Evolutionary conservation across 2,888 invertebrate species (phyloP).

Genomic region (Drosophila monieri): DNA sequence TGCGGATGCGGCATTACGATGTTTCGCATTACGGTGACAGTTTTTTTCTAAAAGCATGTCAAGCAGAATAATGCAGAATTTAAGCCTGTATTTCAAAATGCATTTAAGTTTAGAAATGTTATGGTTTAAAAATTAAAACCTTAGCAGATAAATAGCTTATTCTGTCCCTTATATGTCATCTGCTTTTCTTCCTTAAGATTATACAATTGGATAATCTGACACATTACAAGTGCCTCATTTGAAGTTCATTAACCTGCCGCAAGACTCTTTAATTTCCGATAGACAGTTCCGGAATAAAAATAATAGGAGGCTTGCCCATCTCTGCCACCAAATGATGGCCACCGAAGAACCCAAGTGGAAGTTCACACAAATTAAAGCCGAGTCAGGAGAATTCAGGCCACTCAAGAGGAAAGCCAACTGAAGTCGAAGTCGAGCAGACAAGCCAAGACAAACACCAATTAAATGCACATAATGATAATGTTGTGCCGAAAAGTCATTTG

Average conservation of each 20-base stretch:
- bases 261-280: constrained; percentile 33
- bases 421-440: constrained; percentile 53
- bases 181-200: background rate
- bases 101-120: background rate
- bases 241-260: constrained; percentile 36
- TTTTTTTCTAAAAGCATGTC: constrained; percentile 43
- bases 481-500: constrained; percentile 77
- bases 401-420: constrained; percentile 11
- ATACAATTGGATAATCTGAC: constrained; percentile 8
- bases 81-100: constrained; percentile 2
- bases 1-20: constrained; percentile 25
- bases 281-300: constrained; percentile 11
- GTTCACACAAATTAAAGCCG: constrained; percentile 70
- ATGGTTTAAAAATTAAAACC: too few species aligned
- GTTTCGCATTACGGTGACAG: constrained; percentile 27
- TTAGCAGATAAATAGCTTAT: too few species aligned
- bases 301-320: constrained; percentile 7
- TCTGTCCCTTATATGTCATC: too few species aligned
- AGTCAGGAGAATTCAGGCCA: constrained; percentile 27
- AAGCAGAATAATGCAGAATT: constrained; percentile 23
- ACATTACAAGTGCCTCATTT: constrained; percentile 34
- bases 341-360: constrained; percentile 41
- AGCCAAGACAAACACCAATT: constrained; percentile 78
- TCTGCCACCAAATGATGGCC: background rate
- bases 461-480: constrained; percentile 79